phyloP scores from a whole-genome alignment of 2,888 invertebrate species.

The Flexamia atlantica region DNA sequence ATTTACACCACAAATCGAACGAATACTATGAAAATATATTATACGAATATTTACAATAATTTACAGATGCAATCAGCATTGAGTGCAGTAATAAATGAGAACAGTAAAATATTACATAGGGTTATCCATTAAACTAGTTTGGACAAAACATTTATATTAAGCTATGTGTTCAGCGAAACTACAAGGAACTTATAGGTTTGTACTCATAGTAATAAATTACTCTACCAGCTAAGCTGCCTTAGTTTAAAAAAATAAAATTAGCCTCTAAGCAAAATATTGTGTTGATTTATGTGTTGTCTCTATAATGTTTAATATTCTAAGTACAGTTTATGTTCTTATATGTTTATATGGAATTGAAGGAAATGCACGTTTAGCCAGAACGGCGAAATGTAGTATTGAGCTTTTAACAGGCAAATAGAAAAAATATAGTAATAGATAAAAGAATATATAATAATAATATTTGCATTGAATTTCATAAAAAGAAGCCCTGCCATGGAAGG shows the following conservation, averaged over 20 bases:
- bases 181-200: constrained; percentile 55
- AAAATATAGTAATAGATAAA: too few species aligned
- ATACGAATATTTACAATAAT: constrained; percentile 60
- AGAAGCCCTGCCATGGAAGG: too few species aligned
- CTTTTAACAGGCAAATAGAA: not conserved
- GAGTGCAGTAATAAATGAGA: constrained; percentile 13
- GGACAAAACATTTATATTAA: constrained; percentile 46
- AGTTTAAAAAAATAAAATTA: not conserved
- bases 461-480: too few species aligned
- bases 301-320: not conserved
- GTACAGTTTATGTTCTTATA: not conserved
- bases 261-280: not conserved
- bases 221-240: constrained; percentile 21
- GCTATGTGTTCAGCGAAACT: constrained; percentile 29
- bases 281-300: not conserved
- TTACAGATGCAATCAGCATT: constrained; percentile 20
- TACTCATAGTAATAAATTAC: constrained; percentile 52
- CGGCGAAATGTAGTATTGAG: not conserved
- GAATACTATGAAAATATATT: constrained; percentile 62
- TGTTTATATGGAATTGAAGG: not conserved
- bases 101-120: constrained; percentile 41
- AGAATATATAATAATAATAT: too few species aligned
- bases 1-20: constrained; percentile 49
- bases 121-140: constrained; percentile 31
- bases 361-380: not conserved